A percentile compares a stretch with the other conserved stretches of the same genome.
phyloP scores from a whole-genome alignment of 2,888 invertebrate genomes.

The Drosophila paramelanica region DNA sequence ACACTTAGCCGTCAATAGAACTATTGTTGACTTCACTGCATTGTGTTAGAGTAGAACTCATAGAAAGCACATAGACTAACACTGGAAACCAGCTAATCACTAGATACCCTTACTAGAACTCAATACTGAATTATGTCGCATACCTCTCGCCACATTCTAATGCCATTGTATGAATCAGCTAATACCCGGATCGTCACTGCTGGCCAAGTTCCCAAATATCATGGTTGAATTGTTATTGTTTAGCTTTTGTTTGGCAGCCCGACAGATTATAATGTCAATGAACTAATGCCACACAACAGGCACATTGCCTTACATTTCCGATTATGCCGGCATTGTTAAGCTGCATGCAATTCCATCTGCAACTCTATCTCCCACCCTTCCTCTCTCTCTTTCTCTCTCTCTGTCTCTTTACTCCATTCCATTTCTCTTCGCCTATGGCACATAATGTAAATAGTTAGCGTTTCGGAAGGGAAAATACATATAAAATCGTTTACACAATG shows the following conservation, averaged over 20 bases:
- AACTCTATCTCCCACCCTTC: slow-evolving; percentile 1
- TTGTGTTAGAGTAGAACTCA: slow-evolving; percentile 35
- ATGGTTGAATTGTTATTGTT: slow-evolving; percentile 43
- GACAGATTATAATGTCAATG: slow-evolving; percentile 64
- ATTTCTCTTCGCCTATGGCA: background rate
- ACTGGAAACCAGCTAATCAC: slow-evolving; percentile 30
- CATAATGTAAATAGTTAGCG: slow-evolving; percentile 44
- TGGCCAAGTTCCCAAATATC: slow-evolving; percentile 27
- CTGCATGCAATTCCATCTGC: slow-evolving; percentile 29
- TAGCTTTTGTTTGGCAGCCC: slow-evolving; percentile 39
- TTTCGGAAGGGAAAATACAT: slow-evolving; percentile 44
- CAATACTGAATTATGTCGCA: background rate
- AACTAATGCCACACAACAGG: slow-evolving; percentile 43
- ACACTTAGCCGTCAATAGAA: slow-evolving; percentile 35
- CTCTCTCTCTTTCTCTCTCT: background rate
- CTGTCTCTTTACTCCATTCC: background rate
- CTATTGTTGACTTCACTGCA: slow-evolving; percentile 33
- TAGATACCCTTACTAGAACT: background rate
- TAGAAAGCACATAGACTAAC: slow-evolving; percentile 35
- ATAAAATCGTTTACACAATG: slow-evolving; percentile 58
- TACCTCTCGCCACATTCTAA: slow-evolving; percentile 1
- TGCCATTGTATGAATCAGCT: background rate
- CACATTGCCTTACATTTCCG: slow-evolving; percentile 75
- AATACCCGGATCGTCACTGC: background rate
- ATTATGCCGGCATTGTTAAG: slow-evolving; percentile 57